phyloP scores from a whole-genome alignment of 1,140 invertebrate genomes.

The Hypsibius dujardini region DNA sequence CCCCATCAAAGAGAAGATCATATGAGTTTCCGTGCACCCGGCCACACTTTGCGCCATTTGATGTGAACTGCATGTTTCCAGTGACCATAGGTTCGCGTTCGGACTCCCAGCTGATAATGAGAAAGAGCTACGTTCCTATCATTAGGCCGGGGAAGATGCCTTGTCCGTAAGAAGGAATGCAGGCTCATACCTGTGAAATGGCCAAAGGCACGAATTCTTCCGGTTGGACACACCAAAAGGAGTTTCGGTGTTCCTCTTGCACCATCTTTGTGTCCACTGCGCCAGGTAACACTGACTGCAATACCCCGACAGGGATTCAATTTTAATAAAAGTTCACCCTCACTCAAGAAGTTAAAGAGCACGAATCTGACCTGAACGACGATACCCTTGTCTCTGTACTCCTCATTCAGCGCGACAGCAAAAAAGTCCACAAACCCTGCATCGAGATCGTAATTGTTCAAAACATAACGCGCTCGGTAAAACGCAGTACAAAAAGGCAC shows the following conservation, averaged over 20 bases:
- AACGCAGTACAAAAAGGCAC: background rate
- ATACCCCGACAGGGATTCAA: too few species aligned
- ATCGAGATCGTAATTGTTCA: background rate
- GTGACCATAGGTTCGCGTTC: conserved; percentile 16
- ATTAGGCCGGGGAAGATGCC: too few species aligned
- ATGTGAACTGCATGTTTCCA: conserved; percentile 14
- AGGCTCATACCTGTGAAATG: background rate
- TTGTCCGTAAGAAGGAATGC: background rate
- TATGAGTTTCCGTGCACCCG: too few species aligned
- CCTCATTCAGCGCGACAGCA: background rate
- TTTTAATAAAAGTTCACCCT: too few species aligned
- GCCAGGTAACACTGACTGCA: conserved; percentile 12
- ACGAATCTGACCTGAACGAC: too few species aligned
- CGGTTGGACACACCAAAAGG: conserved; percentile 7
- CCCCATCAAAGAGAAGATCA: too few species aligned
- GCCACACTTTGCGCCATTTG: conserved; percentile 4
- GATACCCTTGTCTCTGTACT: background rate
- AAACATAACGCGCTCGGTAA: background rate
- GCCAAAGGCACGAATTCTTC: background rate
- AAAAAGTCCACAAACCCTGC: background rate
- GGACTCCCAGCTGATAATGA: conserved; percentile 5
- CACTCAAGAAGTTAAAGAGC: too few species aligned
- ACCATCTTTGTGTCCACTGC: conserved; percentile 11
- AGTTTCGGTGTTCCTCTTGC: background rate
- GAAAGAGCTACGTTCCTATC: too few species aligned